Percentiles rank a stretch among this genome's conserved stretches.
These are phyloP conservation scores for Agrilus biguttatus DNA, from an alignment of 2,888 invertebrate species.

Conservation along the genomic window DNA sequence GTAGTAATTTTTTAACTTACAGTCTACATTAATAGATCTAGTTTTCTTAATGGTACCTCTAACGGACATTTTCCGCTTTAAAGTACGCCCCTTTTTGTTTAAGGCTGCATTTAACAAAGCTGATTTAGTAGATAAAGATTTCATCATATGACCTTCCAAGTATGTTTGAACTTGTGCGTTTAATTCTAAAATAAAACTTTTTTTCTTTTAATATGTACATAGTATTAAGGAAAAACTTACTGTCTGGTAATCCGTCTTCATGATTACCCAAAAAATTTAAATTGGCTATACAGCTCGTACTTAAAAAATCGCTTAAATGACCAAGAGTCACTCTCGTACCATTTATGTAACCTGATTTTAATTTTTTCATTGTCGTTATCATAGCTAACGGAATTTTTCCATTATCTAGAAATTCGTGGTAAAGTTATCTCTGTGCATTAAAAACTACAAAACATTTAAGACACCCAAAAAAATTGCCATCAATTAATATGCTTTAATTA, in stretches of 20 bases:
- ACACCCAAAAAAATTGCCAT: background rate
- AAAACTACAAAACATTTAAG: background rate
- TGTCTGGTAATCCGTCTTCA: conserved; percentile 82
- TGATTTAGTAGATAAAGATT: conserved; percentile 60
- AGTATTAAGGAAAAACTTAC: conserved; percentile 32
- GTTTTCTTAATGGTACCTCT: conserved; percentile 90
- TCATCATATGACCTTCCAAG: conserved; percentile 71
- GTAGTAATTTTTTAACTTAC: conserved; percentile 37
- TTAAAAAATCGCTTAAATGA: conserved; percentile 87
- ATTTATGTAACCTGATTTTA: conserved; percentile 96
- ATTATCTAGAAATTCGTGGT: conserved; percentile 47
- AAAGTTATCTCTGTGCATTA: background rate
- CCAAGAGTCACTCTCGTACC: conserved; percentile 96
- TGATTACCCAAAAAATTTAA: conserved; percentile 88
- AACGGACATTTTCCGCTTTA: conserved; percentile 70
- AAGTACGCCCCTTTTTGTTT: conserved; percentile 37
- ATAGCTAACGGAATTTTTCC: conserved; percentile 86
- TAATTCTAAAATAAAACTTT: conserved; percentile 41
- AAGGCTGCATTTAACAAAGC: conserved; percentile 44
- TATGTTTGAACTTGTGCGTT: conserved; percentile 76
- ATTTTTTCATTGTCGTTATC: conserved; percentile 94
- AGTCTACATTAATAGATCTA: conserved; percentile 81
- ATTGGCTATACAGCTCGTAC: conserved; percentile 95
- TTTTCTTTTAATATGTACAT: conserved; percentile 1
- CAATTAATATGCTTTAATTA: background rate